Evolutionary conservation across 2,113 vertebrate genomes (phyloP), one percentile per base, ranked within the genome.

Genomic region (Hydropotes inermis): DNA sequence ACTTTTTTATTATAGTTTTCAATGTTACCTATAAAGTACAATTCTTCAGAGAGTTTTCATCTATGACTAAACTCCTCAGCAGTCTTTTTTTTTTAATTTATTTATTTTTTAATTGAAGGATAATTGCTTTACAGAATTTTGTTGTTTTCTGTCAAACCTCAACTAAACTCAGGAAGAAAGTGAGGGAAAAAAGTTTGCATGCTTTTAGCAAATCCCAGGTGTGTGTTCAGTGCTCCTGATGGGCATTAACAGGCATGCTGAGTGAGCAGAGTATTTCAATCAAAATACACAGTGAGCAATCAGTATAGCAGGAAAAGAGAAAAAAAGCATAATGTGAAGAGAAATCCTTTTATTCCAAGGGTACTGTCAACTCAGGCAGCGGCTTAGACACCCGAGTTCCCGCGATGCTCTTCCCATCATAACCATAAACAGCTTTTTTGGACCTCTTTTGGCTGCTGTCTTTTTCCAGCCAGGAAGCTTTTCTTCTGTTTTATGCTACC

Each of bases 401-500:
- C 58, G 55, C 0, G 6, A 67, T 91, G 64, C 85, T 87, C 60
- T 86, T 95, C 86, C 55, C 55, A 47, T 95, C 81, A 67, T 91
- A 36, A 86, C 87, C 21, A 2, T 25, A 83, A 88, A 55, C 57
- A 92, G 94, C 33, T 95, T 96, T 96, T 96, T 70, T 43, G 67
- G 89, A 87, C 36, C 55, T 39, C 67, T 82, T 89, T 94, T 58
- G 33, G 85, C 95, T 85, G 81, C 74, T 15, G 13, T 83, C 60
- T 43, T 86, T 98, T 95, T 52, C 74, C 58, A 96, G 78, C 43
- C 4, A 1, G 60, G 93, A 88, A 97, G 91, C 58, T 83, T 97
- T 87, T 88, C 95, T 98, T 98, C 88, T 95, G 97, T 98, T 98
- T 97, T 95, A 36, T 98, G 89, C 97, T 97, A 97, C 97, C 96